Conservation (phyloP, 1,140 invertebrate genomes). For the Papilio machaon region DNA sequence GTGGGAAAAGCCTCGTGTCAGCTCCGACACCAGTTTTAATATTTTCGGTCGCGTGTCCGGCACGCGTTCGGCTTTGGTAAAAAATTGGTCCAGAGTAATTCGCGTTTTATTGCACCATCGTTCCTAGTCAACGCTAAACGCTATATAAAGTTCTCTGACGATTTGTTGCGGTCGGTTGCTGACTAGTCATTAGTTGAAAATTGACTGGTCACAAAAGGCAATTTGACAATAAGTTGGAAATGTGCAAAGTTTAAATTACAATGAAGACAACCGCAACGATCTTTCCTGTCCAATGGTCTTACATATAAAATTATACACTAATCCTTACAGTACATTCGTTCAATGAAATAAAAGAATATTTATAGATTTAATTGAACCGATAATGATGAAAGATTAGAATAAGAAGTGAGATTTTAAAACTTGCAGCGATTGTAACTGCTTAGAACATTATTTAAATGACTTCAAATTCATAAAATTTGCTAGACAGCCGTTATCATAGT, state of each 20-base stretch:
- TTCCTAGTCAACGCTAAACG: conserved; percentile 71
- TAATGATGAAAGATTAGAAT: too few relatives aligned
- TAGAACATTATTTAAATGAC: too few relatives aligned
- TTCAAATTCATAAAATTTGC: too few relatives aligned
- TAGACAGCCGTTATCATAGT: too few relatives aligned
- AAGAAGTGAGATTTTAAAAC: too few relatives aligned
- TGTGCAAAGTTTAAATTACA: conserved; percentile 47
- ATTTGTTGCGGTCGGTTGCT: conserved; percentile 58
- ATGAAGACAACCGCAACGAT: neutral
- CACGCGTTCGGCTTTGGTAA: conserved; percentile 77
- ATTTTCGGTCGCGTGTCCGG: conserved; percentile 70
- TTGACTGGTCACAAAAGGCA: conserved; percentile 56
- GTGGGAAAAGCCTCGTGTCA: conserved; percentile 80
- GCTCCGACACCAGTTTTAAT: conserved; percentile 81
- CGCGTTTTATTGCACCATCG: conserved; percentile 72
- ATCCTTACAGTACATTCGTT: neutral
- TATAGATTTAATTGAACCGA: neutral
- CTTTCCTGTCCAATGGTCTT: conserved; percentile 9
- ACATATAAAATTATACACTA: neutral
- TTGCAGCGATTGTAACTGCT: too few relatives aligned
- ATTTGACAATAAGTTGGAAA: conserved; percentile 44
- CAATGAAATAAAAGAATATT: neutral
- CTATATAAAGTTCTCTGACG: conserved; percentile 55
- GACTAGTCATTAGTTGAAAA: conserved; percentile 60
- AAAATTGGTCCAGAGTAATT: conserved; percentile 77